phyloP scores from a whole-genome alignment of 2,113 vertebrate genomes.

The Cyanoramphus novaezelandiae region DNA sequence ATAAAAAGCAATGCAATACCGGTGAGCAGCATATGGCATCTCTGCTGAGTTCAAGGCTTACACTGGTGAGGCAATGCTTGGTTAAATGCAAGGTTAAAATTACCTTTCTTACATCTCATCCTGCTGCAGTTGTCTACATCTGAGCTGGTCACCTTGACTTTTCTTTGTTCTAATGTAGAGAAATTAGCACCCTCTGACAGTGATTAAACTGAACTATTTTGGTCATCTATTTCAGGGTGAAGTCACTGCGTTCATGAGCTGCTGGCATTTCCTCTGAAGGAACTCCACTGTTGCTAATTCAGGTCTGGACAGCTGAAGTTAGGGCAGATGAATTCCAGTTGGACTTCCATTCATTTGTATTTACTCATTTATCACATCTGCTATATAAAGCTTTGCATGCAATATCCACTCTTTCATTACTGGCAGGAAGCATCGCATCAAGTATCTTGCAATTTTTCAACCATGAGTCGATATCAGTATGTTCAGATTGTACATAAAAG shows the following conservation, averaged over 20 bases:
- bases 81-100: not conserved
- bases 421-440: not conserved
- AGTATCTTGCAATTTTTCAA: not conserved
- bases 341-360: not conserved
- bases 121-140: not conserved
- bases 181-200: not conserved
- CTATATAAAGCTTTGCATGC: not conserved
- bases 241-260: not conserved
- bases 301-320: not conserved
- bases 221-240: rapidly evolving
- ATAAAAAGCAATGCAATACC: rapidly evolving
- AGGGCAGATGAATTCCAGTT: not conserved
- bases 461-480: not conserved
- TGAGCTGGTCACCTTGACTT: not conserved
- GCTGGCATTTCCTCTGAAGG: not conserved
- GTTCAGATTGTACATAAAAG: not conserved
- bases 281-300: not conserved
- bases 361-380: not conserved
- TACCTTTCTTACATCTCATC: not conserved
- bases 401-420: not conserved
- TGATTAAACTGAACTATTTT: not conserved
- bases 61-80: not conserved
- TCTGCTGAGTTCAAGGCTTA: not conserved
- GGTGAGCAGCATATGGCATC: not conserved
- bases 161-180: not conserved